Conservation (phyloP, 2,888 invertebrate species). For the Cybosia mesomella region DNA sequence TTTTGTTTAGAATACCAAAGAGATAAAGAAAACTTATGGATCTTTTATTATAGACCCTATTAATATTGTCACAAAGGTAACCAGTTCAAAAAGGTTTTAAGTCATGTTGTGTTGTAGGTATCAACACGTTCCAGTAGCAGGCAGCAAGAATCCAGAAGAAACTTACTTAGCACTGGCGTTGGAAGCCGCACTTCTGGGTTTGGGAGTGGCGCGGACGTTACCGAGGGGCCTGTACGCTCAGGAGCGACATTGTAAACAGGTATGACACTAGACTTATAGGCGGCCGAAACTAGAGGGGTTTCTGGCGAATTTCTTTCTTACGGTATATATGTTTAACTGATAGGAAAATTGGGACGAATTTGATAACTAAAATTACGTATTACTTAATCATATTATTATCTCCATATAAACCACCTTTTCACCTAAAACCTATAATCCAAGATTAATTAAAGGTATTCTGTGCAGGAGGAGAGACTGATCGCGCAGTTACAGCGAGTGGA, state of each 20-base stretch:
- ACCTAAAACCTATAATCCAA: neutral
- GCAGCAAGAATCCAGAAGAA: slow-evolving; percentile 91
- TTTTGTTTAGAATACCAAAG: neutral
- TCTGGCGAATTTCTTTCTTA: too few relatives aligned
- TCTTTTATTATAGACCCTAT: neutral
- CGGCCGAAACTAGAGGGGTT: too few relatives aligned
- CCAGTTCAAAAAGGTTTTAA: neutral
- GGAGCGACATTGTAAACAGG: slow-evolving; percentile 85
- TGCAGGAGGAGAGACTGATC: slow-evolving; percentile 92
- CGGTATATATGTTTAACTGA: too few relatives aligned
- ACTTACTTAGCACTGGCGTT: slow-evolving; percentile 92
- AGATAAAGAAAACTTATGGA: neutral
- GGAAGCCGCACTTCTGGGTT: slow-evolving; percentile 92
- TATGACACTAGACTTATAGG: slow-evolving; percentile 41
- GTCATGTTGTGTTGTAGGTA: slow-evolving; percentile 84
- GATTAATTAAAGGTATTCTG: neutral
- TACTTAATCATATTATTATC: too few relatives aligned
- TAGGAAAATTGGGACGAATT: too few relatives aligned
- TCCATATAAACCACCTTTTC: neutral
- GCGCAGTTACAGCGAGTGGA: slow-evolving; percentile 92
- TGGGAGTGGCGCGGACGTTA: slow-evolving; percentile 93
- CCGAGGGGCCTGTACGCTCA: slow-evolving; percentile 93
- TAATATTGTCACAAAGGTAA: neutral
- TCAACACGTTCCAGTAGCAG: slow-evolving; percentile 92
- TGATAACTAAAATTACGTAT: too few relatives aligned